These are phyloP conservation scores for Macrophya annulata DNA, from an alignment of 2,888 invertebrate species.

Conservation along the genomic window DNA sequence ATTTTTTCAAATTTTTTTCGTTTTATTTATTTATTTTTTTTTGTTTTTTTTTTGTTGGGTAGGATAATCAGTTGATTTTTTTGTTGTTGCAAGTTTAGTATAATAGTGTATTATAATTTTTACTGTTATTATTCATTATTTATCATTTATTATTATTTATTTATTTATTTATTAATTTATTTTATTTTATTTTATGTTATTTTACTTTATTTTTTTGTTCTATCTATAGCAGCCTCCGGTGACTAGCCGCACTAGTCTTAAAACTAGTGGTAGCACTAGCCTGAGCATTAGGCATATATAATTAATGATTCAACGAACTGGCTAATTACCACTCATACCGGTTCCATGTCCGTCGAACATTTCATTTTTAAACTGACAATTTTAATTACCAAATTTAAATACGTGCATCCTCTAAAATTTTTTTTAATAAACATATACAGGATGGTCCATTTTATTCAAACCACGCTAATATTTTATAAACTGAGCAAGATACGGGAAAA, in stretches of 20 bases:
- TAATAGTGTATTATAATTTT: conserved; percentile 8
- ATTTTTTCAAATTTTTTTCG: conserved; percentile 57
- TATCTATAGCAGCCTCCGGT: conserved; percentile 74
- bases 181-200: background rate
- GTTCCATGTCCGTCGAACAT: conserved; percentile 32
- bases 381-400: background rate
- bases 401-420: background rate
- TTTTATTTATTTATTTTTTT: conserved; percentile 60
- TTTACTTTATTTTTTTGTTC: conserved; percentile 64
- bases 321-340: background rate
- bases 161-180: conserved; percentile 30
- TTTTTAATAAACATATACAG: too few species aligned
- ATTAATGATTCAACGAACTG: conserved; percentile 34
- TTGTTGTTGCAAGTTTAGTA: conserved; percentile 56
- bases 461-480: too few species aligned
- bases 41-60: conserved; percentile 33
- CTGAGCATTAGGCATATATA: conserved; percentile 73
- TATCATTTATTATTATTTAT: conserved; percentile 5
- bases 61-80: conserved; percentile 55
- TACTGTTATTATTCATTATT: conserved; percentile 11
- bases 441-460: too few species aligned
- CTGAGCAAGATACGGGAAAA: too few species aligned
- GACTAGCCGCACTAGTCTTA: conserved; percentile 75
- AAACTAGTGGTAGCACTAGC: conserved; percentile 75
- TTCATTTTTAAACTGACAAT: background rate